These are phyloP conservation scores for Meloidogyne hapla DNA, from an alignment of 1,140 invertebrate species.

Conservation along the genomic window DNA sequence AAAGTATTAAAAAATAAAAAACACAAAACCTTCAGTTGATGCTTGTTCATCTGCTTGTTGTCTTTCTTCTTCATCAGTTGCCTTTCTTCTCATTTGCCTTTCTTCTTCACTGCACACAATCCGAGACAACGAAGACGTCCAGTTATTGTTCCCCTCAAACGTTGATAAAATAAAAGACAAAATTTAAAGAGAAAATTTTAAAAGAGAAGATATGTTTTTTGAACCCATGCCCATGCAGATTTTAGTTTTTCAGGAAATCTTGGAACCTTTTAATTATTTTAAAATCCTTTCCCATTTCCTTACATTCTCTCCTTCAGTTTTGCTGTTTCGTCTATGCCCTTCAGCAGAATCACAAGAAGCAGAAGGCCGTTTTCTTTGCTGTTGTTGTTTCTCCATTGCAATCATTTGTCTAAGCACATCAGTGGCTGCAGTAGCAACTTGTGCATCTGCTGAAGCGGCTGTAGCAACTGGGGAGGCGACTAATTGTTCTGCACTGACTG, in stretches of 20 bases:
- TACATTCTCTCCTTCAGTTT: not conserved
- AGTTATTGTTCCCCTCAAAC: too few species aligned
- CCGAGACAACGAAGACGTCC: too few species aligned
- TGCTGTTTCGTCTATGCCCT: not conserved
- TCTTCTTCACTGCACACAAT: not conserved
- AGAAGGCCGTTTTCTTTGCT: slow-evolving; percentile 9
- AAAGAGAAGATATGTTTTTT: too few species aligned
- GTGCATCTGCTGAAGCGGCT: not conserved
- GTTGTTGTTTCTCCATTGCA: slow-evolving; percentile 14
- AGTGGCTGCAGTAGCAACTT: slow-evolving; percentile 16
- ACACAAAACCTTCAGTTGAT: too few species aligned
- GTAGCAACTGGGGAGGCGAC: not conserved
- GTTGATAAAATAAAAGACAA: too few species aligned
- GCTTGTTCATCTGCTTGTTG: not conserved
- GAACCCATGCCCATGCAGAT: too few species aligned
- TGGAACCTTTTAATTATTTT: too few species aligned
- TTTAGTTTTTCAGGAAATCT: too few species aligned
- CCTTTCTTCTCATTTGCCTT: not conserved
- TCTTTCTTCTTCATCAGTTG: not conserved
- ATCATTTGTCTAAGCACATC: slow-evolving; percentile 19
- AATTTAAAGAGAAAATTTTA: too few species aligned
- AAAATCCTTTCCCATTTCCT: not conserved
- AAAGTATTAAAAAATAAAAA: too few species aligned
- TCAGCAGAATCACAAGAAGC: not conserved
- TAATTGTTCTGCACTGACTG: not conserved